Conservation (phyloP, 2,888 invertebrate species). For the Troglohyphantes excavatus region DNA sequence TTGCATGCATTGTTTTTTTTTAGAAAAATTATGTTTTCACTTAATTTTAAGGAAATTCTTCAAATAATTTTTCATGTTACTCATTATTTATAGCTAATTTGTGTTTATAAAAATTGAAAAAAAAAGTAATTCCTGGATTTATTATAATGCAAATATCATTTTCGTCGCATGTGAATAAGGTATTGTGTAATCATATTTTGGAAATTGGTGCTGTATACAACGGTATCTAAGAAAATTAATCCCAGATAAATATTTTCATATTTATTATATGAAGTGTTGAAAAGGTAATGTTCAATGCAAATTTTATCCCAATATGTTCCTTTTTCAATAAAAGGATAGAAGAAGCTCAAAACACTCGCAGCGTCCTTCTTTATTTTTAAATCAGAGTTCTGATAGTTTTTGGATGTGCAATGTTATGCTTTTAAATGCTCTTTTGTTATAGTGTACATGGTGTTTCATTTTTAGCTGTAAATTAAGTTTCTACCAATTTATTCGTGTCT, state of each 20-base stretch:
- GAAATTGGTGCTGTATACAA: constrained; percentile 61
- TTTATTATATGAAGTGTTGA: constrained; percentile 40
- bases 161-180: background rate
- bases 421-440: background rate
- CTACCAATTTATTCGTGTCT: background rate
- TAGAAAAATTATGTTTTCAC: too few species aligned
- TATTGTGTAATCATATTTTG: background rate
- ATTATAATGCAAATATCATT: background rate
- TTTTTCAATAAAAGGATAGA: constrained; percentile 22
- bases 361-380: constrained; percentile 16
- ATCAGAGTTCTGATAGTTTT: background rate
- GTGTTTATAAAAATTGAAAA: too few species aligned
- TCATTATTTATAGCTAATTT: too few species aligned
- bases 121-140: too few species aligned
- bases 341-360: constrained; percentile 45
- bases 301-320: constrained; percentile 33
- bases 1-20: too few species aligned
- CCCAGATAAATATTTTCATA: constrained; percentile 57
- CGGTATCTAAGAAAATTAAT: constrained; percentile 30
- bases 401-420: constrained; percentile 24
- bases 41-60: too few species aligned
- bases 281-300: constrained; percentile 8
- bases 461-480: background rate
- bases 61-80: too few species aligned
- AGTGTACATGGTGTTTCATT: constrained; percentile 35